Evolutionary conservation across 2,113 vertebrate genomes (phyloP), one percentile per base, ranked within the genome.

Genomic region (Aegypius monachus): DNA sequence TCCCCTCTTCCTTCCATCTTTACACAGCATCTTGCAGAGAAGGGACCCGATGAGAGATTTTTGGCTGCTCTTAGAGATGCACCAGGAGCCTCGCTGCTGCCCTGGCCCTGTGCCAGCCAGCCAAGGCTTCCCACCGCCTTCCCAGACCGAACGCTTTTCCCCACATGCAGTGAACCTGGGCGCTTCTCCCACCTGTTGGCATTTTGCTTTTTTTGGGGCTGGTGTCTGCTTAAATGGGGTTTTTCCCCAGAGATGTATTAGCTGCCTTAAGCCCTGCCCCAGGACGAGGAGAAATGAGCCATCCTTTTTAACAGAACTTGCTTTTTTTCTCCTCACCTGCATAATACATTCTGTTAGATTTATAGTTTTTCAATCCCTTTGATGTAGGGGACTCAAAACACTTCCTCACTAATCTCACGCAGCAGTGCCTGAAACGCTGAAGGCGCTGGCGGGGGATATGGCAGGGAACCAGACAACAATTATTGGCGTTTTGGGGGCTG

Each of bases 361-460:
- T 91, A 88, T 74, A 74, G 78, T 77, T 84, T 91, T 93, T 34
- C 93, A 67, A 38, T 90, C 63, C 86, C 89, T 97, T 97, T 97
- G 96, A 97, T 95, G 93, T 81, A 18, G 48, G 50, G 67, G 91
- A 61, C 93, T 97, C 92, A 48, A 66, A 92, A 68, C 10, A 18
- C 82, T 47, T 84, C 79, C 80, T 79, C 0, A 2, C 95, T 97
- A 89, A 95, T 94, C 93, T 88, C 55, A 5, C 2, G 8, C 94
- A 83, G 96, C 78, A 22, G 80, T 2, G 63, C 58, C 90, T 65
- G 93, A 34, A 67, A 19, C 5, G 78, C 74, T 74, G 84, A 70
- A 89, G 95, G 96, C 62, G 1, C 88, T 55, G 77, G 80, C 56
- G 25, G 25, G 88, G 95, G 93, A 73, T 32, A 16, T 55, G 90